Evolutionary conservation across 2,797 vertebrate species (phyloP).

Genomic region (Microctenopoma stevenorrisi): DNA sequence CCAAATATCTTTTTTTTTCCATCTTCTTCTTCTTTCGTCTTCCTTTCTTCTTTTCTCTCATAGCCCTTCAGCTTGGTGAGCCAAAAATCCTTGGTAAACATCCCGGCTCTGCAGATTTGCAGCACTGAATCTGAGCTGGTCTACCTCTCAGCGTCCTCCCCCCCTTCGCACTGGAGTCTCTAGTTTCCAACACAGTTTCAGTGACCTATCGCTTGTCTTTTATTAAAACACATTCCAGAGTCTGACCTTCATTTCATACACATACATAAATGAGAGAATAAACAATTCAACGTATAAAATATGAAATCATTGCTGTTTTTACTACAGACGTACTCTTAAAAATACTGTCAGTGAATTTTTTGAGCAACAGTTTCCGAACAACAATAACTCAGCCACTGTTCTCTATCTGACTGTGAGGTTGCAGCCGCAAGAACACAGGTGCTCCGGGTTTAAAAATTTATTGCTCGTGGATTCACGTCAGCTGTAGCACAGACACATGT

Average conservation of each 20-base stretch:
- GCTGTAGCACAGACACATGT: constrained; percentile 36
- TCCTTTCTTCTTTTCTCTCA: constrained; percentile 76
- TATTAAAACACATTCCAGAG: constrained; percentile 17
- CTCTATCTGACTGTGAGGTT: not conserved
- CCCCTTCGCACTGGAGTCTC: constrained; percentile 51
- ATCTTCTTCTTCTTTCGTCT: constrained; percentile 71
- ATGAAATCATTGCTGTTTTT: not conserved
- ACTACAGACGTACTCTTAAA: not conserved
- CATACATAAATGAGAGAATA: not conserved
- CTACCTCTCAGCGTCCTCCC: constrained; percentile 43
- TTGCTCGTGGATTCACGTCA: constrained; percentile 18
- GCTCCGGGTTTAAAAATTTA: constrained; percentile 33
- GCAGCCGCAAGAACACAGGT: constrained; percentile 36
- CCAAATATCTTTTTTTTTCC: constrained; percentile 72
- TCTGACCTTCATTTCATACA: not conserved
- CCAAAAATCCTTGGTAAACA: constrained; percentile 84
- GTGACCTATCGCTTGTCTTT: constrained; percentile 41
- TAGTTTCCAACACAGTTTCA: constrained; percentile 59
- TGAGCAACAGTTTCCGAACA: not conserved
- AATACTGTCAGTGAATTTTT: not conserved
- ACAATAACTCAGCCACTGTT: not conserved
- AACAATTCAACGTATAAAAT: not conserved
- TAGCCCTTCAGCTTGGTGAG: constrained; percentile 73
- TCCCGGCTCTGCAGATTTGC: constrained; percentile 76
- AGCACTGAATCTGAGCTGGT: constrained; percentile 72